Evolutionary conservation across 2,113 vertebrate genomes (phyloP), one percentile per base, ranked within the genome.

Genomic region (Ciconia stormi): DNA sequence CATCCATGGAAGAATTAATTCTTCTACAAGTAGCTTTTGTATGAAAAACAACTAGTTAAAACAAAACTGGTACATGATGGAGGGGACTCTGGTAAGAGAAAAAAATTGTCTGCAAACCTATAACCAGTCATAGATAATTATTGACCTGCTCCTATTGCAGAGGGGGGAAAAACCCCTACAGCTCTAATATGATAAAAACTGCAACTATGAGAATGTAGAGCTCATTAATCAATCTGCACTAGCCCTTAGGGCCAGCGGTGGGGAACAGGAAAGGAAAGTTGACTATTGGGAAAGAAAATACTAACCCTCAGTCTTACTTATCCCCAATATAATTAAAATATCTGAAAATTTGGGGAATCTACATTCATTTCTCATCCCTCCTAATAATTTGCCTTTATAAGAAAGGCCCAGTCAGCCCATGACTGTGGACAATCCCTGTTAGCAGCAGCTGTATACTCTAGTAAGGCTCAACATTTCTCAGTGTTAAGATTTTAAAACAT

Each of bases 161-260:
- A 42, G 13, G 8, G 22, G 49, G 34, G 2, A 32, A 49, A 92
- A 74, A 1, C 1, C 56, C 79, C 96, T 89, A 49, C 59, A 92
- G 90, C 76, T 81, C 53, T 91, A 67, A 77, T 69, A 78, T 50
- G 67, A 78, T 90, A 89, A 95, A 93, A 97, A 80, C 42, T 92
- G 85, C 85, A 72, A 86, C 53, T 80, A 38, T 67, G 61, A 78
- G 65, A 70, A 44, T 71, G 47, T 73, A 66, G 66, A 96, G 55
- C 76, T 94, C 85, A 89, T 97, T 92, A 94, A 96, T 96, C 93
- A 95, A 78, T 65, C 74, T 66, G 46, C n/a, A 69, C 32, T 77
- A 78, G 47, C 88, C 88, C 85, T 93, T 69, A 89, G 47, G 88
- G 72, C 40, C 79, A 32, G 59, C 58, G 38, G 11, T 80, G 27